Evolutionary conservation across 2,797 vertebrate species (phyloP).

Genomic region (Trematomus bernacchii): DNA sequence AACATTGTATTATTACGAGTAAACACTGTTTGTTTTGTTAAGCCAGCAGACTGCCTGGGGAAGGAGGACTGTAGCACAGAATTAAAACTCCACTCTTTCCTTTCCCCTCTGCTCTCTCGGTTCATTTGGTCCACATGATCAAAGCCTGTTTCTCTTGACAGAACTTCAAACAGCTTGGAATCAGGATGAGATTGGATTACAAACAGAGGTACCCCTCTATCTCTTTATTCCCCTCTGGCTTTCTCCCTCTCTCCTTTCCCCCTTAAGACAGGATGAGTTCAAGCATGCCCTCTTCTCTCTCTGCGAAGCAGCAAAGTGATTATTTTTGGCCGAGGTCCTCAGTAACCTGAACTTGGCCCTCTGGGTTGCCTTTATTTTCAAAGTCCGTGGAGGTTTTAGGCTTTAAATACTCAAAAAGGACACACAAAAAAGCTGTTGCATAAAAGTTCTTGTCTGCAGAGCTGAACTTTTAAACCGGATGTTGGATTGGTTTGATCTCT

Average conservation of each 20-base stretch:
- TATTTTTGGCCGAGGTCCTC: slow-evolving; percentile 70
- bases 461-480: slow-evolving; percentile 53
- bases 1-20: not conserved
- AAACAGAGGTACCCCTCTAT: slow-evolving; percentile 67
- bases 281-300: slow-evolving; percentile 40
- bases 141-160: slow-evolving; percentile 83
- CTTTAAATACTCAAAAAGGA: slow-evolving; percentile 51
- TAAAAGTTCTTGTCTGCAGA: slow-evolving; percentile 15
- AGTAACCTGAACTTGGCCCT: slow-evolving; percentile 58
- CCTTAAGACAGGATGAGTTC: slow-evolving; percentile 63
- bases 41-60: slow-evolving; percentile 39
- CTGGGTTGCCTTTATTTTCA: slow-evolving; percentile 59
- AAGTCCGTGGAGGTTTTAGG: slow-evolving; percentile 39
- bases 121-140: slow-evolving; percentile 85
- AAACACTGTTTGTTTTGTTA: not conserved
- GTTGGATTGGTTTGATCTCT: slow-evolving; percentile 55
- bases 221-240: slow-evolving; percentile 39
- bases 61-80: slow-evolving; percentile 17
- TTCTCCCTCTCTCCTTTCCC: slow-evolving; percentile 23
- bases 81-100: slow-evolving; percentile 45
- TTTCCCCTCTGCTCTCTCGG: slow-evolving; percentile 64
- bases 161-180: slow-evolving; percentile 87
- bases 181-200: slow-evolving; percentile 83
- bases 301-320: slow-evolving; percentile 54
- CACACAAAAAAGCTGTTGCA: slow-evolving; percentile 18